Conservation (phyloP, 2,797 vertebrate genomes). For the Onychomys torridus region DNA sequence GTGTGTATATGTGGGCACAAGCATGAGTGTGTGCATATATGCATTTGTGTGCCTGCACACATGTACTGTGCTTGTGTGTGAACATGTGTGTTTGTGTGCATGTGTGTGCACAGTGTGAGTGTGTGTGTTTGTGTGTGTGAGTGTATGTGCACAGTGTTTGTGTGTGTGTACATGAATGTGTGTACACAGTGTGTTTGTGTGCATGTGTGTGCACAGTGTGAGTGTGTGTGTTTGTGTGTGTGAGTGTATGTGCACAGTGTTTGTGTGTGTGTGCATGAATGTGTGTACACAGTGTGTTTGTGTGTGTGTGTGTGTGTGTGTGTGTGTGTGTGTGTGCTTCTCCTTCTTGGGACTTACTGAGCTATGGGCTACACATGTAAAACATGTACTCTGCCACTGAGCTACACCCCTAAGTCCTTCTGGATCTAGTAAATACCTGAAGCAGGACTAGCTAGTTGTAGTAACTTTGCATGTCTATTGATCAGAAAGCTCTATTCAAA, state of each 20-base stretch:
- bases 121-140: background rate
- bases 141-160: background rate
- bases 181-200: background rate
- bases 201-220: background rate
- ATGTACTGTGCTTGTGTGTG: background rate
- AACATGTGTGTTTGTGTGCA: no score
- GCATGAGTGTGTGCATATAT: background rate
- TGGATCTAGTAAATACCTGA: background rate
- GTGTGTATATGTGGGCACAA: background rate
- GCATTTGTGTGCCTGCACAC: background rate
- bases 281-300: background rate
- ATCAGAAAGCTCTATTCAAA: background rate
- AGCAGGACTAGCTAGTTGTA: no score
- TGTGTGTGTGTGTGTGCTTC: background rate
- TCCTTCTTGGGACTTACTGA: background rate
- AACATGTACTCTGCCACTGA: background rate
- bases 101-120: no score
- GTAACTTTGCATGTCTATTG: background rate
- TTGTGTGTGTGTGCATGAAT: no score
- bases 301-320: background rate
- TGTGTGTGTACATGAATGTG: no score
- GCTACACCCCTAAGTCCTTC: background rate
- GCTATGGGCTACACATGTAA: background rate
- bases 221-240: background rate
- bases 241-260: no score